Percentiles rank a stretch among this genome's conserved stretches.
These are phyloP conservation scores for Prionailurus viverrinus DNA, from an alignment of 2,113 vertebrate species.

Conservation along the genomic window DNA sequence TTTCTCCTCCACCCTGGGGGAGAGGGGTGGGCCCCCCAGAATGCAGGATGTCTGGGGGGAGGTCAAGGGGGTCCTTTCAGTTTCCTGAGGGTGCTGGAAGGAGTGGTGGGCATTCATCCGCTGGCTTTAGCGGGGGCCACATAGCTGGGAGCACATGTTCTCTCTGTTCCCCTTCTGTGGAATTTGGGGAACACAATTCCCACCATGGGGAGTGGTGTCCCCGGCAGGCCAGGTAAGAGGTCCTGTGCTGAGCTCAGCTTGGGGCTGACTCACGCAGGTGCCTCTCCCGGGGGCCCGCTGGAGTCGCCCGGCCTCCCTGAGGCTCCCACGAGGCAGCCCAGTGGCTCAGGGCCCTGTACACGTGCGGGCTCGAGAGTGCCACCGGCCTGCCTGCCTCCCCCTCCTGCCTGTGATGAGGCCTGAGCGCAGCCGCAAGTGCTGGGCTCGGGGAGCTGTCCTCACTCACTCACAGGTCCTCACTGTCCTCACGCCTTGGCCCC, in stretches of 20 bases:
- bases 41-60: not conserved
- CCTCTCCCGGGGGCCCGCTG: not conserved
- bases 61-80: too few relatives aligned
- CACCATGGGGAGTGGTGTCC: not conserved
- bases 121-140: not conserved
- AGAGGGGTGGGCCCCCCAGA: not conserved
- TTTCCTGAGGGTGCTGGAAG: not conserved
- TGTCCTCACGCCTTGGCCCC: not conserved
- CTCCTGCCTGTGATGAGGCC: not conserved
- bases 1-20: not conserved
- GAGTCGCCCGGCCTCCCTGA: not conserved
- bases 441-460: not conserved
- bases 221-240: not conserved
- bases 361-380: not conserved
- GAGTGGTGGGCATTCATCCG: not conserved
- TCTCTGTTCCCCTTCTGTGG: not conserved
- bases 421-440: not conserved
- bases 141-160: rapidly evolving
- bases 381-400: not conserved
- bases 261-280: not conserved
- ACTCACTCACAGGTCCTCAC: not conserved
- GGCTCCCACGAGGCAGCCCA: constrained; percentile 49
- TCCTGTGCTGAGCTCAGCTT: constrained; percentile 42
- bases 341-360: not conserved
- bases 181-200: not conserved